Percentiles rank a stretch among this genome's conserved stretches.
These are phyloP conservation scores for Myotis vivesi DNA, from an alignment of 2,797 vertebrate genomes.

Conservation along the genomic window DNA sequence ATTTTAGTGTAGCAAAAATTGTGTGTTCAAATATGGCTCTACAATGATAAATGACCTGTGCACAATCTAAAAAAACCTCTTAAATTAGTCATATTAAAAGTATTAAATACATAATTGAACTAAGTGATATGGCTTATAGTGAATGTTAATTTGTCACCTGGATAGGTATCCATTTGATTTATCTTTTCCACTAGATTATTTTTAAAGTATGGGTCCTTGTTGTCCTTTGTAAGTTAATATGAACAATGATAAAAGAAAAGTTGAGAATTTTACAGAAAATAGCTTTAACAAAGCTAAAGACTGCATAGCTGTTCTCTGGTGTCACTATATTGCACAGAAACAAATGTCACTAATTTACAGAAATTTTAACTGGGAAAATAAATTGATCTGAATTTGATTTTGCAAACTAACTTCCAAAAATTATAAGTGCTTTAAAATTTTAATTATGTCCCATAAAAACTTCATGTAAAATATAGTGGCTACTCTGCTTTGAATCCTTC, in stretches of 20 bases:
- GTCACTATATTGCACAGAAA: background rate
- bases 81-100: background rate
- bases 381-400: background rate
- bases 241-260: background rate
- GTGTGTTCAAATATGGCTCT: background rate
- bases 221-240: background rate
- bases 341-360: background rate
- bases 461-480: slow-evolving; percentile 50
- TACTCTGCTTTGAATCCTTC: slow-evolving; percentile 59
- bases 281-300: background rate
- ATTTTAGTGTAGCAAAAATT: background rate
- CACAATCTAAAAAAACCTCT: background rate
- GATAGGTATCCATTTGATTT: background rate
- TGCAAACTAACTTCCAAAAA: background rate
- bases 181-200: background rate
- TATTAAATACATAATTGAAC: background rate
- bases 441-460: background rate
- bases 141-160: background rate
- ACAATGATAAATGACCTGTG: background rate
- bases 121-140: background rate
- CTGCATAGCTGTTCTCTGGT: background rate
- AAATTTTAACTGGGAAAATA: background rate
- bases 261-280: background rate
- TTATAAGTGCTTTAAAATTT: slow-evolving; percentile 49
- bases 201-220: background rate